A percentile compares a stretch with the other conserved stretches of the same genome.
phyloP scores from a whole-genome alignment of 2,797 vertebrate genomes.

The Pelobates cultripes region DNA sequence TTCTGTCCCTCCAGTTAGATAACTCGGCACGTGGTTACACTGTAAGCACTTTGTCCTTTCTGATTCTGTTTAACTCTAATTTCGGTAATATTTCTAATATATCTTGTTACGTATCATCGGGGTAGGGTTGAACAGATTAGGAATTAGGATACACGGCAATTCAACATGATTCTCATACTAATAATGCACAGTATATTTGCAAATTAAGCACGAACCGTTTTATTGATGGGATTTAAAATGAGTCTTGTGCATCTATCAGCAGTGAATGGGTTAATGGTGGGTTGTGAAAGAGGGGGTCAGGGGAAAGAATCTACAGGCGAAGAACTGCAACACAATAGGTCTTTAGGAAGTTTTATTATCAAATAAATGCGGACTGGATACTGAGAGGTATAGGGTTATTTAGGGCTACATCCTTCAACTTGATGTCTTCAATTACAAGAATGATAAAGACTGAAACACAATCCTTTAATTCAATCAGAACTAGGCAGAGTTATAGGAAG shows the following conservation, averaged over 20 bases:
- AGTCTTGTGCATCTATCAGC: neutral
- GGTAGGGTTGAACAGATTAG: conserved; percentile 8
- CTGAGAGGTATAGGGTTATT: conserved; percentile 64
- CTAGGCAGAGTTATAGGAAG: conserved; percentile 69
- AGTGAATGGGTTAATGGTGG: conserved; percentile 40
- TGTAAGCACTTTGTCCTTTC: conserved; percentile 96
- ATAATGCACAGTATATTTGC: conserved; percentile 31
- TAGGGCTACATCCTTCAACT: conserved; percentile 66
- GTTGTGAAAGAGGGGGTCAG: conserved; percentile 13
- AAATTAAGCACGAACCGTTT: conserved; percentile 12
- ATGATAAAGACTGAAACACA: conserved; percentile 74
- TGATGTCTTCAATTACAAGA: conserved; percentile 73
- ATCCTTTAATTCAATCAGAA: conserved; percentile 74
- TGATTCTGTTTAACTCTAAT: conserved; percentile 83
- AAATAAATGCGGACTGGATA: conserved; percentile 67
- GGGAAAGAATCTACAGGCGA: conserved; percentile 19
- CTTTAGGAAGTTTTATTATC: conserved; percentile 68
- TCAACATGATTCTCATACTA: conserved; percentile 65
- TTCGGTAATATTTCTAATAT: conserved; percentile 91
- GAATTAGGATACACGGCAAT: conserved; percentile 83
- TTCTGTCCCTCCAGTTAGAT: conserved; percentile 80
- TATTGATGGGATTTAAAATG: neutral
- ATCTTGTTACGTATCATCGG: conserved; percentile 65
- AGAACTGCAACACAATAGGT: conserved; percentile 54
- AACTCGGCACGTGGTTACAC: conserved; percentile 98